These are phyloP conservation scores for Heterodera carotae DNA, from an alignment of 1,140 invertebrate species.

Conservation along the genomic window DNA sequence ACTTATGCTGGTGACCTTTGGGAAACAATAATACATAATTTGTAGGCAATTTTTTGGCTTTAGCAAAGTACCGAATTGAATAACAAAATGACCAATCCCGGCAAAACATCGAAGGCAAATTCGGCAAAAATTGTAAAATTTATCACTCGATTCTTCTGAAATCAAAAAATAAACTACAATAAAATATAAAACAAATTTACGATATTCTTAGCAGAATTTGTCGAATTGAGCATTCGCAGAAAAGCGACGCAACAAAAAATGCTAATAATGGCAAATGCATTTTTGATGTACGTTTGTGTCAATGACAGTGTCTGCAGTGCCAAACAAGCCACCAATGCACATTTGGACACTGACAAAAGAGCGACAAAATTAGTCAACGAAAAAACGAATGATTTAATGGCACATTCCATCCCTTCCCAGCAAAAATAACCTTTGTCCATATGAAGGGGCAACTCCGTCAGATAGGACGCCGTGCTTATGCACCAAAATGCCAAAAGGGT, in stretches of 20 bases:
- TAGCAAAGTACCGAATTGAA: constrained; percentile 23
- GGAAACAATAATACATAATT: background rate
- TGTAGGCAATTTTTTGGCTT: no score
- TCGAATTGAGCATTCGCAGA: constrained; percentile 6
- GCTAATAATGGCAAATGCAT: background rate
- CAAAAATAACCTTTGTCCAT: constrained; percentile 8
- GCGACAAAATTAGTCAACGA: background rate
- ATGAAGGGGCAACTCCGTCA: constrained; percentile 17
- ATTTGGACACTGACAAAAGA: constrained; percentile 11
- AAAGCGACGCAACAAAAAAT: constrained; percentile 7
- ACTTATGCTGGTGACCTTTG: background rate
- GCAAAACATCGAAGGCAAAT: constrained; percentile 16
- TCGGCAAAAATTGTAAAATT: constrained; percentile 14
- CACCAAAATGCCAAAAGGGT: background rate
- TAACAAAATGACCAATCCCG: background rate
- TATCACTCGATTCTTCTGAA: constrained; percentile 23
- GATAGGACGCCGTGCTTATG: constrained; percentile 6
- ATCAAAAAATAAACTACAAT: background rate
- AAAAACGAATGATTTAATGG: no score
- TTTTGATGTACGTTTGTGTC: constrained; percentile 11
- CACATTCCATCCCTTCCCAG: background rate
- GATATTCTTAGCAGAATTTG: constrained; percentile 1
- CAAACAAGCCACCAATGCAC: constrained; percentile 1
- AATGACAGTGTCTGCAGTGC: background rate
- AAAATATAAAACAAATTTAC: background rate